Percentiles rank a stretch among this genome's conserved stretches.
These are phyloP conservation scores for Stenolophus ochropezus DNA, from an alignment of 2,888 invertebrate genomes.

Conservation along the genomic window DNA sequence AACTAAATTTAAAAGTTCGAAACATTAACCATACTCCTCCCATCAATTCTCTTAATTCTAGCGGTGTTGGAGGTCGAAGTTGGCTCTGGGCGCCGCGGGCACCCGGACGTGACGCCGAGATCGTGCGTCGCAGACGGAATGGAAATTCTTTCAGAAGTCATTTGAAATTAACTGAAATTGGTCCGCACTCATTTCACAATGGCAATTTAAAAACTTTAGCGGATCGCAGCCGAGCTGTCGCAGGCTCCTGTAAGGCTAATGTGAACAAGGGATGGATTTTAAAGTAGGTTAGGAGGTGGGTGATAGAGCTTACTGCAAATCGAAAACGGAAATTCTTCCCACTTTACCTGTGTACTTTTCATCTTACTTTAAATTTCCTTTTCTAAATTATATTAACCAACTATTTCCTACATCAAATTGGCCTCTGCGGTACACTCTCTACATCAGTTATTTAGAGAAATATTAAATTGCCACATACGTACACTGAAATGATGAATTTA, in stretches of 20 bases:
- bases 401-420: too few relatives aligned
- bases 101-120: constrained; percentile 27
- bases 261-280: constrained; percentile 11
- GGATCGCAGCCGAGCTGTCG: constrained; percentile 12
- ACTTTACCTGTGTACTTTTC: neutral
- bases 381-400: too few relatives aligned
- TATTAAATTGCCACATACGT: too few relatives aligned
- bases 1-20: constrained; percentile 44
- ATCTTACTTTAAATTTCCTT: neutral
- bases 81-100: constrained; percentile 5
- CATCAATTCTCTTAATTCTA: constrained; percentile 36
- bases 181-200: constrained; percentile 65
- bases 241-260: constrained; percentile 10
- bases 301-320: neutral
- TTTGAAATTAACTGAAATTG: constrained; percentile 70
- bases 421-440: too few relatives aligned
- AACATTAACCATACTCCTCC: constrained; percentile 39
- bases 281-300: neutral
- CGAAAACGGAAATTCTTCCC: neutral
- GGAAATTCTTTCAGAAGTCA: constrained; percentile 71
- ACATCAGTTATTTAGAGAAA: too few relatives aligned
- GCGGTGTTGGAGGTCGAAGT: neutral
- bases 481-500: too few relatives aligned
- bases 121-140: constrained; percentile 63
- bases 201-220: constrained; percentile 65